A percentile compares a stretch with the other conserved stretches of the same genome.
phyloP scores from a whole-genome alignment of 2,797 vertebrate genomes.

The Thalassophryne amazonica region DNA sequence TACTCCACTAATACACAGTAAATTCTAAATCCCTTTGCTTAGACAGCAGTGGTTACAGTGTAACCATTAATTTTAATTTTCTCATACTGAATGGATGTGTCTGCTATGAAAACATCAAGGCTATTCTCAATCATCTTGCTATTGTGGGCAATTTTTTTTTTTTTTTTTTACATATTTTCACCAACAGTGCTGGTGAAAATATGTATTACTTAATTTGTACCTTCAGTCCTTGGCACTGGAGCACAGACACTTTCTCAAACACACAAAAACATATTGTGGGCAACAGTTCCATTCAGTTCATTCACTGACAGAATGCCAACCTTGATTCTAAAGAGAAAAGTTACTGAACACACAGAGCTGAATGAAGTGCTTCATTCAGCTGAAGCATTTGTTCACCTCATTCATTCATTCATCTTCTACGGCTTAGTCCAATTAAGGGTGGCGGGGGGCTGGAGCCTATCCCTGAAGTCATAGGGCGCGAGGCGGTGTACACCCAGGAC shows the following conservation, averaged over 20 bases:
- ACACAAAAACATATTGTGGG: background rate
- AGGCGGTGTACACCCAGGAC: too few species aligned
- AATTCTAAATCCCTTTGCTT: too few species aligned
- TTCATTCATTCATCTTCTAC: background rate
- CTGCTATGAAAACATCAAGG: background rate
- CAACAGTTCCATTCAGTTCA: background rate
- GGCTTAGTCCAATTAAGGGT: too few species aligned
- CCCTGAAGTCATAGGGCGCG: too few species aligned
- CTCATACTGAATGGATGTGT: background rate
- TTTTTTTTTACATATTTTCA: conserved; percentile 4
- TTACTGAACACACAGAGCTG: conserved; percentile 1
- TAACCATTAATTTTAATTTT: background rate
- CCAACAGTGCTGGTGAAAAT: background rate
- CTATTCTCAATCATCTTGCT: background rate
- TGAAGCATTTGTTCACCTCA: conserved; percentile 15
- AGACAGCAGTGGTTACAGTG: background rate
- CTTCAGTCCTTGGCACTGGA: background rate
- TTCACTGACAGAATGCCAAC: background rate
- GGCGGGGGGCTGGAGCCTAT: too few species aligned
- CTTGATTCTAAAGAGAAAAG: background rate
- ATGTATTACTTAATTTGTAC: conserved; percentile 4
- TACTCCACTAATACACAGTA: too few species aligned
- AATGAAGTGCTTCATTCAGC: conserved; percentile 13
- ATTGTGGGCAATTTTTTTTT: background rate
- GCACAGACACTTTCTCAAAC: background rate